A percentile compares a stretch with the other conserved stretches of the same genome.
Conservation (phyloP, 2,888 invertebrate species). For the Aspidiotus destructor region DNA sequence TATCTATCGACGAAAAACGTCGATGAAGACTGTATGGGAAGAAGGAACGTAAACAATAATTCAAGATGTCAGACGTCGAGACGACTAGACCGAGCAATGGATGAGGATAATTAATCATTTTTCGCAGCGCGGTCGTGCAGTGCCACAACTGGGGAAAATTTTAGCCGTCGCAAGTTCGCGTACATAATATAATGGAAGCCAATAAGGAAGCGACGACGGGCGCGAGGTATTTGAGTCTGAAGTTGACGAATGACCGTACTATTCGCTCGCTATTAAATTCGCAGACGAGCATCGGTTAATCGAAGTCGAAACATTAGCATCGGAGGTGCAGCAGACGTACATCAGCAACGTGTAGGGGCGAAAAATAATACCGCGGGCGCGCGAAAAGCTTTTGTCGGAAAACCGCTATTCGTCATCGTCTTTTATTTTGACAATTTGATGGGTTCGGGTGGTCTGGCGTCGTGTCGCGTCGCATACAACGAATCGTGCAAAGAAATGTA, state of each 20-base stretch:
- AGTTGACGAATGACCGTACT: constrained; percentile 1
- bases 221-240: background rate
- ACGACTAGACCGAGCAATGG: background rate
- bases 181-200: no score
- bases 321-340: background rate
- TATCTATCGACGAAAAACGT: constrained; percentile 1
- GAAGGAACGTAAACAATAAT: constrained; percentile 6
- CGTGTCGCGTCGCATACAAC: background rate
- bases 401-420: constrained; percentile 25
- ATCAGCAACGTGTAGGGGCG: no score
- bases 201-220: background rate
- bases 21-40: background rate
- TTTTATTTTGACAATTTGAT: constrained; percentile 27
- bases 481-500: constrained; percentile 3
- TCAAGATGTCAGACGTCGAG: constrained; percentile 14
- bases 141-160: background rate
- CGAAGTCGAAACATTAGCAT: constrained; percentile 1
- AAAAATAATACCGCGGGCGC: no score
- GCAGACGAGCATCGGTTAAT: constrained; percentile 1
- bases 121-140: background rate
- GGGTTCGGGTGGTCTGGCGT: constrained; percentile 4
- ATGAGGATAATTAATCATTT: constrained; percentile 11
- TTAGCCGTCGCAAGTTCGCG: background rate
- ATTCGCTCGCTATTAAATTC: background rate
- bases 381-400: background rate